Evolutionary conservation across 2,888 invertebrate species (phyloP).

Genomic region (Lycophotia porphyrea): DNA sequence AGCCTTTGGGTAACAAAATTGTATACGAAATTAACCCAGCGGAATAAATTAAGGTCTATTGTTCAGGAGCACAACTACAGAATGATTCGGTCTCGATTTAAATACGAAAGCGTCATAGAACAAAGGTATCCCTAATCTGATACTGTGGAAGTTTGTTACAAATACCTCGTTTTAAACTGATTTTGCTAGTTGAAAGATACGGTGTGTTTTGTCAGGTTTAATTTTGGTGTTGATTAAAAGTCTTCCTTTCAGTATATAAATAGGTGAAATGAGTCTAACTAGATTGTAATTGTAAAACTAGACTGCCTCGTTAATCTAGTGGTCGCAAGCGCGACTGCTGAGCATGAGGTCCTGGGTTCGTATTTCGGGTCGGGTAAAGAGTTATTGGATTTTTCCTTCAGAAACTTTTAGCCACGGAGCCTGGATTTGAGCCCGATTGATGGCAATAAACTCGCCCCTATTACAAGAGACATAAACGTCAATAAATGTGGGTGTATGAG

Average conservation of each 20-base stretch:
- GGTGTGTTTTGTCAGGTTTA: constrained; percentile 32
- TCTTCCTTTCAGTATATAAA: background rate
- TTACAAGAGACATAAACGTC: too few species aligned
- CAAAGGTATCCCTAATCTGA: constrained; percentile 61
- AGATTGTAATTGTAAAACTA: background rate
- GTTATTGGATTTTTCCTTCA: too few species aligned
- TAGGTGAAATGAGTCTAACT: background rate
- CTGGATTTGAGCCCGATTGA: too few species aligned
- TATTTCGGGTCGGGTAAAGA: too few species aligned
- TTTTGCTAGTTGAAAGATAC: constrained; percentile 39
- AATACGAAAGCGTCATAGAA: constrained; percentile 67
- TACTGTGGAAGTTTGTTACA: constrained; percentile 39
- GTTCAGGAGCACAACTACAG: constrained; percentile 70
- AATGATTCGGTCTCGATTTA: constrained; percentile 74
- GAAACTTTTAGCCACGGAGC: too few species aligned
- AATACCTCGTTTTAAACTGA: constrained; percentile 33
- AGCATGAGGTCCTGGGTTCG: too few species aligned
- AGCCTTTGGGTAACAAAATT: constrained; percentile 72
- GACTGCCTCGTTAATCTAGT: too few species aligned
- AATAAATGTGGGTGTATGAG: too few species aligned
- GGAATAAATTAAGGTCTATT: constrained; percentile 79
- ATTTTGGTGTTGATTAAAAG: constrained; percentile 14
- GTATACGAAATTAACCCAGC: constrained; percentile 78
- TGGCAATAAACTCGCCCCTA: too few species aligned
- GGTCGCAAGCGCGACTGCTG: too few species aligned